A percentile compares a stretch with the other conserved stretches of the same genome.
phyloP scores from a whole-genome alignment of 2,113 vertebrate species.

The Oreocharis arfaki region DNA sequence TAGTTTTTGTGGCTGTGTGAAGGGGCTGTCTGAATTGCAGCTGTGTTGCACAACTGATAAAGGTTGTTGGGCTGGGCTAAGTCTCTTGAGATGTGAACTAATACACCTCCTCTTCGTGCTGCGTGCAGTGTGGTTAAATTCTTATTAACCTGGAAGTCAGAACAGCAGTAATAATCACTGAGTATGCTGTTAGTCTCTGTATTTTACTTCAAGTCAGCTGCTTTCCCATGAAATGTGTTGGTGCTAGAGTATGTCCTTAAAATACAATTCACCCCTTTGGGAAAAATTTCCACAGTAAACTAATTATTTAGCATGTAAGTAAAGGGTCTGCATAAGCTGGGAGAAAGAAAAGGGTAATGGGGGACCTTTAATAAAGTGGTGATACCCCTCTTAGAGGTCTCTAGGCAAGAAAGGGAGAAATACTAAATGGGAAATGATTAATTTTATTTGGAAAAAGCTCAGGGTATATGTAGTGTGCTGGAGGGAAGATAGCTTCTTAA shows the following conservation, averaged over 20 bases:
- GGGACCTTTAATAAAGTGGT: background rate
- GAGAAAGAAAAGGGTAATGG: background rate
- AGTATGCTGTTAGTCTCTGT: background rate
- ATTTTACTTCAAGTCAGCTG: background rate
- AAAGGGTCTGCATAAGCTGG: background rate
- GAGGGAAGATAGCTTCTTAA: background rate
- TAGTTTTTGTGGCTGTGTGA: constrained; percentile 42
- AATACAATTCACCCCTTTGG: background rate
- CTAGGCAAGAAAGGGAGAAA: background rate
- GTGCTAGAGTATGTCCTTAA: background rate
- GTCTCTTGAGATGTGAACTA: background rate
- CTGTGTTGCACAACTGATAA: background rate
- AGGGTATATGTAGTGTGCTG: background rate
- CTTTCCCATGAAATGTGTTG: background rate
- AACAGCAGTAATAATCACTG: background rate
- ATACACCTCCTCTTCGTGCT: background rate
- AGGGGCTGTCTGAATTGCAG: background rate
- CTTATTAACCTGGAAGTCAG: background rate
- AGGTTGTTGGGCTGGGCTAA: background rate
- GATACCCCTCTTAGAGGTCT: background rate
- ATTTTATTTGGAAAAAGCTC: background rate
- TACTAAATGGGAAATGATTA: background rate
- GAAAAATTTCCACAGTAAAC: background rate
- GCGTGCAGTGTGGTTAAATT: background rate
- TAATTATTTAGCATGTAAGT: background rate